Evolutionary conservation across 2,888 invertebrate genomes (phyloP).

Genomic region (Ectemnius lituratus): DNA sequence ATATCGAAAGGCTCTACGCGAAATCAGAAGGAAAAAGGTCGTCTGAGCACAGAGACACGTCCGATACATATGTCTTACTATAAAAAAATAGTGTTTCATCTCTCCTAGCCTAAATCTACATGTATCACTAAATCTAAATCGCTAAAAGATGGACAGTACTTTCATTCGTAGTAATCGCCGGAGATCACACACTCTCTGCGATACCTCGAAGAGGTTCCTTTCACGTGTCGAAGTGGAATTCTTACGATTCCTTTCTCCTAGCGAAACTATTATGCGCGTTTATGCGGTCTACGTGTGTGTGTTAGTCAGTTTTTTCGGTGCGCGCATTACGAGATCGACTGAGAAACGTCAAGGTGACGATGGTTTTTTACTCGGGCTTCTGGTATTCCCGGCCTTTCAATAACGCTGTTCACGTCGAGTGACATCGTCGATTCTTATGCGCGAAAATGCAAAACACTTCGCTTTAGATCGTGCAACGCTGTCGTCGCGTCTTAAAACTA

Average conservation of each 20-base stretch:
- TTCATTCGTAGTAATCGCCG: not conserved
- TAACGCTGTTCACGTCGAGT: not conserved
- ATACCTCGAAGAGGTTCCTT: constrained; percentile 9
- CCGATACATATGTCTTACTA: constrained; percentile 11
- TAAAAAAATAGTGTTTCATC: constrained; percentile 27
- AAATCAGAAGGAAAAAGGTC: constrained; percentile 12
- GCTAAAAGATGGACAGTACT: constrained; percentile 11
- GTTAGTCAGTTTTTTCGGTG: constrained; percentile 10
- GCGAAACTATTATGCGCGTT: constrained; percentile 60
- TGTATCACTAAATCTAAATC: too few relatives aligned
- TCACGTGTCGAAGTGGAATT: not conserved
- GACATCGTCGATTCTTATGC: constrained; percentile 19
- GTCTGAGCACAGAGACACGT: constrained; percentile 8
- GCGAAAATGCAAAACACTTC: constrained; percentile 27
- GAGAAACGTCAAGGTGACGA: constrained; percentile 9
- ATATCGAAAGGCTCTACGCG: constrained; percentile 6
- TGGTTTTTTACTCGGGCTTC: not conserved
- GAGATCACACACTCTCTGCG: constrained; percentile 15
- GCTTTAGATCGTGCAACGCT: not conserved
- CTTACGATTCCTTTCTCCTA: constrained; percentile 30
- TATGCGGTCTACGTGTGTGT: constrained; percentile 43
- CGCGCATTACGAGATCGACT: constrained; percentile 33
- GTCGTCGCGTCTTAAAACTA: constrained; percentile 10
- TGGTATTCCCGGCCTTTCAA: not conserved
- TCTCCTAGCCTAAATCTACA: constrained; percentile 1